These are phyloP conservation scores for Ceratitis capitata DNA, from an alignment of 1,140 invertebrate genomes.

Conservation along the genomic window DNA sequence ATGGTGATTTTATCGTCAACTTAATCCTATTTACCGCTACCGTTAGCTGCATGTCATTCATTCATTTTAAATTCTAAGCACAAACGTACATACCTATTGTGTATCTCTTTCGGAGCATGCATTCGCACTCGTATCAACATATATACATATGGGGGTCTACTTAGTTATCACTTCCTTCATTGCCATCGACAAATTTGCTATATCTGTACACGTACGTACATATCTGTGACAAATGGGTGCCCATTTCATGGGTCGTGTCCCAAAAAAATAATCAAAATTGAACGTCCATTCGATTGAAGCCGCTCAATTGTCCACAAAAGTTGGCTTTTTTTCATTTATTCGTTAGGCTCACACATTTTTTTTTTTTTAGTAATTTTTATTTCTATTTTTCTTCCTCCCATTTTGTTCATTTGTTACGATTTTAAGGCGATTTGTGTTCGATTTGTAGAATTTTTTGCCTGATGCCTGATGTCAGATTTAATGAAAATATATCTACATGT, in stretches of 20 bases:
- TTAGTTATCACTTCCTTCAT: neutral
- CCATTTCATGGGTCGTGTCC: conserved; percentile 28
- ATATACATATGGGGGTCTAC: neutral
- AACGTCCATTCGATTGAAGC: neutral
- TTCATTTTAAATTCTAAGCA: neutral
- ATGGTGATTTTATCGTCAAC: neutral
- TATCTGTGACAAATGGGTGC: conserved; percentile 5
- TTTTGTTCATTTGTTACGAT: neutral
- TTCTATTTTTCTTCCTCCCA: neutral
- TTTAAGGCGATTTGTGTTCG: conserved; percentile 17
- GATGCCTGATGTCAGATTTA: neutral
- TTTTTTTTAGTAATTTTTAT: neutral
- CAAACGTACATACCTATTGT: neutral
- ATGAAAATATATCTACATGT: neutral
- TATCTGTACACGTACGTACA: no score
- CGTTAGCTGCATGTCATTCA: neutral
- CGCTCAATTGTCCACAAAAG: conserved; percentile 20
- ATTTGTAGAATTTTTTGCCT: neutral
- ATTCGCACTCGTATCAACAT: neutral
- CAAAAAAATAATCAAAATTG: conserved; percentile 16
- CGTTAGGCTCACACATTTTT: neutral
- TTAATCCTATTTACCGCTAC: conserved; percentile 17
- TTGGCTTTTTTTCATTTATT: neutral
- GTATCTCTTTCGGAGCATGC: neutral
- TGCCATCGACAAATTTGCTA: conserved; percentile 17